A percentile compares a stretch with the other conserved stretches of the same genome.
These are phyloP conservation scores for Atta texana DNA, from an alignment of 1,140 invertebrate species.

Conservation along the genomic window DNA sequence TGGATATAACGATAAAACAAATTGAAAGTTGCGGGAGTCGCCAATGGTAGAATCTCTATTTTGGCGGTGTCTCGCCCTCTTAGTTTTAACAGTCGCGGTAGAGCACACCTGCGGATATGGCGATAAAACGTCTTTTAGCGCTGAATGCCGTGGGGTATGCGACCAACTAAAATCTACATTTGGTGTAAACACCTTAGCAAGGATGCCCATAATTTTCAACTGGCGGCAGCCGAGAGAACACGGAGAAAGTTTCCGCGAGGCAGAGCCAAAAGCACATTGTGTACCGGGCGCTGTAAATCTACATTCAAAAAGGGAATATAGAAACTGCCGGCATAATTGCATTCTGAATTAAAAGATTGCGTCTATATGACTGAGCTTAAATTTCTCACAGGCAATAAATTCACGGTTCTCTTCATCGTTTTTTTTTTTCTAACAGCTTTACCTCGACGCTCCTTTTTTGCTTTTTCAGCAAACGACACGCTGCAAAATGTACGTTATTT, in stretches of 20 bases:
- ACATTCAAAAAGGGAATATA: slow-evolving; percentile 70
- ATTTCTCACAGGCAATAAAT: slow-evolving; percentile 66
- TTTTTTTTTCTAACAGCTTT: not conserved
- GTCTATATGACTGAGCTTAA: slow-evolving; percentile 45
- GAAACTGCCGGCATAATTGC: slow-evolving; percentile 71
- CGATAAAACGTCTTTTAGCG: slow-evolving; percentile 64
- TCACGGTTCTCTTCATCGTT: slow-evolving; percentile 11
- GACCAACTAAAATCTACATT: slow-evolving; percentile 72
- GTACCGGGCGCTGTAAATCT: slow-evolving; percentile 67
- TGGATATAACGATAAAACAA: slow-evolving; percentile 33
- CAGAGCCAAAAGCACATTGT: slow-evolving; percentile 67
- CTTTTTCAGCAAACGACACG: slow-evolving; percentile 15
- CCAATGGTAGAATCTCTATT: not conserved
- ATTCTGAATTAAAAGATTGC: slow-evolving; percentile 66
- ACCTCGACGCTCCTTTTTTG: not conserved
- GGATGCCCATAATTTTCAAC: slow-evolving; percentile 70
- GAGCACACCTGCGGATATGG: slow-evolving; percentile 58
- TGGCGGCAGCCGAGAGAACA: slow-evolving; percentile 41
- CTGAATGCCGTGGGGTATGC: slow-evolving; percentile 51
- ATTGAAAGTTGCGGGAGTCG: slow-evolving; percentile 39
- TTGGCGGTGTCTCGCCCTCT: not conserved
- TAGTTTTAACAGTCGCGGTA: slow-evolving; percentile 9
- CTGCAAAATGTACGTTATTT: slow-evolving; percentile 1
- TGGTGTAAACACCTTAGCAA: slow-evolving; percentile 67
- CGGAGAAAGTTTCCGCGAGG: slow-evolving; percentile 43